Conservation (phyloP, 2,797 vertebrate species). For the Tolypeutes matacus region DNA sequence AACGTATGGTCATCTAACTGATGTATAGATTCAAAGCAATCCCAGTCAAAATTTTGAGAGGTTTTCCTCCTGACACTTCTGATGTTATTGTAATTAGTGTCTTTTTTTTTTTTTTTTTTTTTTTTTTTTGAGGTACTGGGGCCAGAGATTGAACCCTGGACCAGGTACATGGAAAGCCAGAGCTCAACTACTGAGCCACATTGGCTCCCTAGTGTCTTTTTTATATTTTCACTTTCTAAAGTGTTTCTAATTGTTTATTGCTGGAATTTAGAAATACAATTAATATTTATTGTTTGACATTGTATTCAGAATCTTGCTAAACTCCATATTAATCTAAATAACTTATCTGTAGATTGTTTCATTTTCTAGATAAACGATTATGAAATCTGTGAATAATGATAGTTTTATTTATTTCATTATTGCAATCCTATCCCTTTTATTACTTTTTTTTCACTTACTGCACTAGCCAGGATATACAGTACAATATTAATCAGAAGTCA, state of each 20-base stretch:
- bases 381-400: neutral
- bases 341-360: neutral
- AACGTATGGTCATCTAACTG: neutral
- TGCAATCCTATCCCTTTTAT: neutral
- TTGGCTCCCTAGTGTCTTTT: neutral
- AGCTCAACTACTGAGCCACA: no score
- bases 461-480: neutral
- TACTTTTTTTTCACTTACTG: neutral
- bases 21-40: neutral
- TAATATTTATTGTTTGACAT: neutral
- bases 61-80: neutral
- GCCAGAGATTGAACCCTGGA: no score
- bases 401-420: no score
- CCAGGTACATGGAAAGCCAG: no score
- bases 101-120: no score
- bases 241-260: neutral
- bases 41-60: no score
- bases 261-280: neutral
- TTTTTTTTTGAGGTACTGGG: no score
- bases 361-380: neutral
- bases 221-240: neutral
- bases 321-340: neutral
- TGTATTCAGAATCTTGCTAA: neutral
- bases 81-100: neutral
- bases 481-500: neutral